Base-by-base conservation (phyloP, 2,888 invertebrate genomes). In the Hanleya hanleyi region DNA sequence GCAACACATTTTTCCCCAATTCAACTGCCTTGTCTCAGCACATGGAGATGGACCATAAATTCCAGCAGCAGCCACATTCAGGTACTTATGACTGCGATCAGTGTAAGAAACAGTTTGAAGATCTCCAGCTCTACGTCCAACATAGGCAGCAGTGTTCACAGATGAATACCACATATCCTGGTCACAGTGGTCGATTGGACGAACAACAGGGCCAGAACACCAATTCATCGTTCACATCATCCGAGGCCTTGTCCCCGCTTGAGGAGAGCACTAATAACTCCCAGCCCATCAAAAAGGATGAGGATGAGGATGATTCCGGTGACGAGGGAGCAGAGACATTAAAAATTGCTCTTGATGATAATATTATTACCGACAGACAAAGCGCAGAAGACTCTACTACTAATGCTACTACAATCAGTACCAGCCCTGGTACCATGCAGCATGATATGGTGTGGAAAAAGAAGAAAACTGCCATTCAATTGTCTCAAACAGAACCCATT, bases 1-100 rank as follows among this genome's bases (percentile, higher is more conserved):
- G 64, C 26, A 64, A 37, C n/a, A 5, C 36, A 37, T 64, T 64
- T 37, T 64, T 64, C 36, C 35, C 64, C 15, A 64, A 64, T 9
- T n/a, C 64, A 36, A 37, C 64, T 9, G 38, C 37, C 26, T 37
- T 64, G 35, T 12, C 35, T 64, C 64, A 64, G 26, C 64, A 64
- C 15, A 37, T 64, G 3, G 38, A 64, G 26, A 37, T 64, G 35
- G 64, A 37, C 22, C 64, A 64, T 15, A 37, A 26, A 57, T 26
- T 57, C 15, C 51, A 51, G 51, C 6, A 12, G 26, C 7, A 18
- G 22, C 22, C 22, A 26, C 22, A 29, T 4, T 57, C 7, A 18
- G 32, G 12, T 22, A 22, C 3, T 4, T 57, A 57, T 26, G 57
- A 57, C 15, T 57, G 57, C 29, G 12, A 15, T 29, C 29, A 15